These are phyloP conservation scores for Romanogobio albipinnatus DNA, from an alignment of 2,113 vertebrate species.

Conservation along the genomic window DNA sequence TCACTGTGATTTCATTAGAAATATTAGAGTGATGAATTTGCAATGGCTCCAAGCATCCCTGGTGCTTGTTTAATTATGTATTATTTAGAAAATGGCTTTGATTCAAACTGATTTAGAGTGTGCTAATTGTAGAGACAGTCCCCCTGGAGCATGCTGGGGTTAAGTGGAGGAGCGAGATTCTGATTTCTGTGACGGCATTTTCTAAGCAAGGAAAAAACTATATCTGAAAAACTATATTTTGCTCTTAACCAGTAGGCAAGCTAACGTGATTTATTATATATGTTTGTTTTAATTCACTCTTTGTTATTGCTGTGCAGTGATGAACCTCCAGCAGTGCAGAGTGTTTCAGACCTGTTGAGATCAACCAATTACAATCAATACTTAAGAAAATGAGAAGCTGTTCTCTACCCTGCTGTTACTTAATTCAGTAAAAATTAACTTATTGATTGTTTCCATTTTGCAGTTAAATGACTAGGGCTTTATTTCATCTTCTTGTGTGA, in stretches of 20 bases:
- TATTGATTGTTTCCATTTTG: slow-evolving; percentile 36
- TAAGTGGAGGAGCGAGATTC: slow-evolving; percentile 25
- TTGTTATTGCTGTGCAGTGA: slow-evolving; percentile 3
- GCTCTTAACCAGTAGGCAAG: background rate
- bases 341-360: slow-evolving; percentile 8
- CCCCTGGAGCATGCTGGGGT: slow-evolving; percentile 16
- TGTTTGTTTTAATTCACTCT: slow-evolving; percentile 25
- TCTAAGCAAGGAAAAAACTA: background rate
- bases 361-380: slow-evolving; percentile 41
- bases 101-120: slow-evolving; percentile 22
- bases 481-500: background rate
- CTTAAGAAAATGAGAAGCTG: slow-evolving; percentile 32
- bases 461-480: background rate
- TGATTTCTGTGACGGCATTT: slow-evolving; percentile 6
- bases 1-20: slow-evolving; percentile 13
- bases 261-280: background rate
- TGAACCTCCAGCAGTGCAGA: slow-evolving; percentile 19
- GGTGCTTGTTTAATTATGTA: slow-evolving; percentile 25
- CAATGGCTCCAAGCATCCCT: background rate
- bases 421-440: slow-evolving; percentile 32
- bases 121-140: slow-evolving; percentile 8
- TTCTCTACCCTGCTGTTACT: slow-evolving; percentile 38
- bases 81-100: slow-evolving; percentile 23
- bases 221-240: background rate
- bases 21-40: background rate